These are phyloP conservation scores for Hedychridium roseum DNA, from an alignment of 2,888 invertebrate species.

Conservation along the genomic window DNA sequence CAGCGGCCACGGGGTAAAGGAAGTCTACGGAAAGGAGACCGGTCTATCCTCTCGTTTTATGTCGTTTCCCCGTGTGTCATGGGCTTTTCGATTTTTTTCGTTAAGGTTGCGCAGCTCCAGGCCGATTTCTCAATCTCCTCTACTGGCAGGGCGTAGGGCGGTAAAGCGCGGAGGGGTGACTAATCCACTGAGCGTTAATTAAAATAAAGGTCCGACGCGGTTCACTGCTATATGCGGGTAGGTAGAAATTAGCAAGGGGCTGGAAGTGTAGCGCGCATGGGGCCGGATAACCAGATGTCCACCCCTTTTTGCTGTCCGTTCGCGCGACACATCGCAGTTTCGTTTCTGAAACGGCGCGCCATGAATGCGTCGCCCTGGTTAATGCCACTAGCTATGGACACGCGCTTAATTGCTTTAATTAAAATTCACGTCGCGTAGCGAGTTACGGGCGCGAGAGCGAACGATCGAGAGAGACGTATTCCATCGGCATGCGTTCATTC, in stretches of 20 bases:
- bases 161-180: slow-evolving; percentile 19
- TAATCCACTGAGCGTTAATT: slow-evolving; percentile 39
- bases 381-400: slow-evolving; percentile 53
- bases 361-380: slow-evolving; percentile 45
- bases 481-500: too few species aligned
- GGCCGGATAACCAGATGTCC: slow-evolving; percentile 39
- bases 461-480: neutral
- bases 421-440: slow-evolving; percentile 56
- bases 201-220: slow-evolving; percentile 27
- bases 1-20: too few species aligned
- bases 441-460: slow-evolving; percentile 29
- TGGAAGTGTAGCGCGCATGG: too few species aligned
- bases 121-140: too few species aligned
- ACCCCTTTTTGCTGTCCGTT: slow-evolving; percentile 32
- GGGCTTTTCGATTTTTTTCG: too few species aligned
- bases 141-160: too few species aligned
- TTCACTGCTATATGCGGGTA: slow-evolving; percentile 16
- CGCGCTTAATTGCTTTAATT: slow-evolving; percentile 61
- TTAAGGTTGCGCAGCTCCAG: too few species aligned
- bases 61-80: too few species aligned
- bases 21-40: too few species aligned
- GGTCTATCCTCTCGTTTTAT: too few species aligned
- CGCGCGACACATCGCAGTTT: slow-evolving; percentile 41
- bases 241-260: slow-evolving; percentile 38
- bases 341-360: slow-evolving; percentile 43